These are phyloP conservation scores for Bursaphelenchus okinawaensis DNA, from an alignment of 2,888 invertebrate genomes.

Conservation along the genomic window DNA sequence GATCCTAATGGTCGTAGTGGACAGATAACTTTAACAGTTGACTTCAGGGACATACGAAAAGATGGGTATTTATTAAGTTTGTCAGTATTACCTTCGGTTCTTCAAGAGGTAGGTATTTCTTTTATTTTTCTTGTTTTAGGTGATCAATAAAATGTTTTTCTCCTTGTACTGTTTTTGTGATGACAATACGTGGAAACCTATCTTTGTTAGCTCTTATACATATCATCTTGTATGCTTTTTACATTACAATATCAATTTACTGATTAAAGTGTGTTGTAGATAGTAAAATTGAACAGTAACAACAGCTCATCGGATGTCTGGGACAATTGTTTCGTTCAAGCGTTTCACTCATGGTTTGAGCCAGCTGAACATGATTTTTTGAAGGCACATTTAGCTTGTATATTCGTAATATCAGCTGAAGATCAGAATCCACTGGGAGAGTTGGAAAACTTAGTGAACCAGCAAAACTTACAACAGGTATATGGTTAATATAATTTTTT, in stretches of 20 bases:
- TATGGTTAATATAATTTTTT: neutral
- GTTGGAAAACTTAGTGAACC: constrained; percentile 71
- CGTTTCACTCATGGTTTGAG: constrained; percentile 35
- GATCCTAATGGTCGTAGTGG: constrained; percentile 29
- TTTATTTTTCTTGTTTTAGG: neutral
- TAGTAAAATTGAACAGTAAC: neutral
- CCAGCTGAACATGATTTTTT: constrained; percentile 84
- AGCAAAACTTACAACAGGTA: constrained; percentile 72
- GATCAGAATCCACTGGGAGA: constrained; percentile 71
- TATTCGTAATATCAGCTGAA: constrained; percentile 64
- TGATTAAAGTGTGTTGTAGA: too few species aligned
- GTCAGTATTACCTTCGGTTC: constrained; percentile 50
- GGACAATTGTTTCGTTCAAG: constrained; percentile 16
- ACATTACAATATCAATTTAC: too few species aligned
- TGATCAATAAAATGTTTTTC: neutral
- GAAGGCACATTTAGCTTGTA: constrained; percentile 62
- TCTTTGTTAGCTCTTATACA: too few species aligned
- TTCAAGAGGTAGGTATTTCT: constrained; percentile 37
- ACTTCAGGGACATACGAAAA: constrained; percentile 59
- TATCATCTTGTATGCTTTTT: too few species aligned
- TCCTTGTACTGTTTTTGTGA: too few species aligned
- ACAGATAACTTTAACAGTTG: constrained; percentile 24
- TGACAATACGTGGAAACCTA: too few species aligned
- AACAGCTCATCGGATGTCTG: constrained; percentile 17
- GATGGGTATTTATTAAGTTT: constrained; percentile 53